Base-by-base conservation (phyloP, 1,140 invertebrate genomes). In the Daktulosphaira vitifoliae region DNA sequence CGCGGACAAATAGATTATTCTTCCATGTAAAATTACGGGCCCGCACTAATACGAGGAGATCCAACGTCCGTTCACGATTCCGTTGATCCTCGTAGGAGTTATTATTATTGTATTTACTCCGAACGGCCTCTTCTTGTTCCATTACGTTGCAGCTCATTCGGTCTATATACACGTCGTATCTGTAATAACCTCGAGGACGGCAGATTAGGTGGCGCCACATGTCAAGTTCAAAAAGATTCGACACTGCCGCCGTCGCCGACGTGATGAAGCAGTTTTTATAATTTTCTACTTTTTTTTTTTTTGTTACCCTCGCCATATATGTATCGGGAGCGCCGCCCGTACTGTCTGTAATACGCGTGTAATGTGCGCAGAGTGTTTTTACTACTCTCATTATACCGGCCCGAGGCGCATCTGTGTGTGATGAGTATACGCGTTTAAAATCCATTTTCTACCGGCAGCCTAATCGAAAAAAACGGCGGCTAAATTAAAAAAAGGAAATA, bases 361-460 rank as follows among this genome's bases (percentile, higher is more conserved):
- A 38, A 39, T 29, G 25, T 25, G 42, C 13, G 18, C 42, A 48
- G 42, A 62, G 56, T 62, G 56, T 62, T 62, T 54, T 62, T 62
- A 62, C 56, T 62, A 62, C 56, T 62, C 56, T 62, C 42, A 48
- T 62, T 62, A 62, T 48, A 62, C 16, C 16, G 15, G 56, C 56
- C 56, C 25, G 42, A 16, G 56, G 56, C 56, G 16, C 46, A 20
- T 20, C 39, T 62, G 56, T 33, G 29, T 33, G n/a, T 44, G 39
- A 62, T 62, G 56, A 25, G 56, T 62, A 22, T 48, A 62, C 56
- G 56, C 56, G 56, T 62, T 62, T 62, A 62, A 62, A 62, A 62
- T 62, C 56, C 56, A 62, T 62, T 62, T 62, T 62, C 56, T 62
- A 62, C 56, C 56, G 56, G 56, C 56, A 62, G 56, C 56, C 42